phyloP scores from a whole-genome alignment of 2,113 vertebrate genomes.

The Cyprinodon variegatus region DNA sequence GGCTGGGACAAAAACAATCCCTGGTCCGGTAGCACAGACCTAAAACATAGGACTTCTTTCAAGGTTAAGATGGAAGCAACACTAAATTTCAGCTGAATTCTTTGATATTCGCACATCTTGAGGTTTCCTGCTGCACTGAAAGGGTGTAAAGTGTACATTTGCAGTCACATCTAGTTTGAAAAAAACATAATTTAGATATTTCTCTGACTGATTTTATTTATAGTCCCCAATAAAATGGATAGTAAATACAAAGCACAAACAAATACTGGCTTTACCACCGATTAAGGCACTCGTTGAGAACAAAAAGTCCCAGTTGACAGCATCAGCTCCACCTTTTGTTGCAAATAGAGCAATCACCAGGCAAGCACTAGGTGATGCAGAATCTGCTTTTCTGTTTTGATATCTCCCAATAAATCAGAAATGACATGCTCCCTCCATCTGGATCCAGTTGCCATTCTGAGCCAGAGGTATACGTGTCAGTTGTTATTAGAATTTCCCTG shows the following conservation, averaged over 20 bases:
- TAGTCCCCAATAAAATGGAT: conserved; percentile 16
- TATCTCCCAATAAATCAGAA: conserved; percentile 78
- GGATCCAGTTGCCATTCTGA: conserved; percentile 76
- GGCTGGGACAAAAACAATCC: conserved; percentile 33
- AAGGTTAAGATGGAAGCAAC: conserved; percentile 62
- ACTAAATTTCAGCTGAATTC: conserved; percentile 52
- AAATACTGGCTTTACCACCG: conserved; percentile 18
- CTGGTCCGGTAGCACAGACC: conserved; percentile 56
- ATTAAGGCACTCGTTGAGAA: conserved; percentile 34
- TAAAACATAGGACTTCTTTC: conserved; percentile 63
- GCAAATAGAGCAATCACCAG: conserved; percentile 36
- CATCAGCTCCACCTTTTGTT: conserved; percentile 47
- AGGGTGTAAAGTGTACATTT: conserved; percentile 27
- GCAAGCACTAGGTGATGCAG: conserved; percentile 42
- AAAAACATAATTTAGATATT: conserved; percentile 42
- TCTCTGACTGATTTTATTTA: conserved; percentile 6
- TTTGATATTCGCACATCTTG: conserved; percentile 36
- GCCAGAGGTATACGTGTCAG: conserved; percentile 71
- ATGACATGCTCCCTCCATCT: conserved; percentile 78
- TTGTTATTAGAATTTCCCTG: conserved; percentile 72
- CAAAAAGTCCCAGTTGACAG: conserved; percentile 45
- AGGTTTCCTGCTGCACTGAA: conserved; percentile 49
- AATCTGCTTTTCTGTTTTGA: conserved; percentile 73
- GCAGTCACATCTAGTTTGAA: conserved; percentile 61
- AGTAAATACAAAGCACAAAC: background rate